A percentile compares a stretch with the other conserved stretches of the same genome.
These are phyloP conservation scores for Oncorhynchus masou DNA, from an alignment of 2,113 vertebrate genomes.

Conservation along the genomic window DNA sequence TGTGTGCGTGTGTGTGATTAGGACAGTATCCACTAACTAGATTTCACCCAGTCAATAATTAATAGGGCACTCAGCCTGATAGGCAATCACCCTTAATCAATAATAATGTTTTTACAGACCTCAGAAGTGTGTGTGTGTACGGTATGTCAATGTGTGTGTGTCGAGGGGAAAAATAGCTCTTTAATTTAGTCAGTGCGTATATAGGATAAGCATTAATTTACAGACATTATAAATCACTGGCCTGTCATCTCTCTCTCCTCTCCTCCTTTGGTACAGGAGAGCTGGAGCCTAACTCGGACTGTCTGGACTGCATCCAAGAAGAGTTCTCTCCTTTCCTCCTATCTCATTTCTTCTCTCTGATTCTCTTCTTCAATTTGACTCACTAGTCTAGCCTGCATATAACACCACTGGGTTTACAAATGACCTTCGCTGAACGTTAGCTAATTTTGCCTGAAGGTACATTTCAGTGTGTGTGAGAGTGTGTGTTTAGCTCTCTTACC, in stretches of 20 bases:
- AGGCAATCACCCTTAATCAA: conserved; percentile 79
- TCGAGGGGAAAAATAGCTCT: conserved; percentile 15
- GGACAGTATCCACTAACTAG: conserved; percentile 64
- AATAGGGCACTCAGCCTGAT: conserved; percentile 78
- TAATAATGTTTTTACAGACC: conserved; percentile 74
- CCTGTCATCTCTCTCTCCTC: conserved; percentile 29
- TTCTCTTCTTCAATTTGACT: conserved; percentile 18
- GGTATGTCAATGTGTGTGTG: conserved; percentile 13
- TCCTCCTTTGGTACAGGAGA: conserved; percentile 1
- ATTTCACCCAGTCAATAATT: conserved; percentile 68
- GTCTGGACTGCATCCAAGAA: too few relatives aligned
- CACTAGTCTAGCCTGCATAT: neutral
- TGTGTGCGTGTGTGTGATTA: conserved; percentile 25
- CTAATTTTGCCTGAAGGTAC: too few relatives aligned
- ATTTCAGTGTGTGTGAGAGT: too few relatives aligned
- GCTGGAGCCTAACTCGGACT: too few relatives aligned
- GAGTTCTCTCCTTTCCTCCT: conserved; percentile 32
- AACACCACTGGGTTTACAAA: too few relatives aligned
- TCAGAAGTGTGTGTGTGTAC: conserved; percentile 26
- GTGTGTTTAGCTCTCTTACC: conserved; percentile 56
- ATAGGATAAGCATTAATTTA: conserved; percentile 62
- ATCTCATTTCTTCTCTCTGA: neutral
- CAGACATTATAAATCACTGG: conserved; percentile 52
- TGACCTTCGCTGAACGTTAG: too few relatives aligned
- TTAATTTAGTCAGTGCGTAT: conserved; percentile 66